Percentiles rank a stretch among this genome's conserved stretches.
These are phyloP conservation scores for Stenodema calcarata DNA, from an alignment of 2,888 invertebrate species.

Conservation along the genomic window DNA sequence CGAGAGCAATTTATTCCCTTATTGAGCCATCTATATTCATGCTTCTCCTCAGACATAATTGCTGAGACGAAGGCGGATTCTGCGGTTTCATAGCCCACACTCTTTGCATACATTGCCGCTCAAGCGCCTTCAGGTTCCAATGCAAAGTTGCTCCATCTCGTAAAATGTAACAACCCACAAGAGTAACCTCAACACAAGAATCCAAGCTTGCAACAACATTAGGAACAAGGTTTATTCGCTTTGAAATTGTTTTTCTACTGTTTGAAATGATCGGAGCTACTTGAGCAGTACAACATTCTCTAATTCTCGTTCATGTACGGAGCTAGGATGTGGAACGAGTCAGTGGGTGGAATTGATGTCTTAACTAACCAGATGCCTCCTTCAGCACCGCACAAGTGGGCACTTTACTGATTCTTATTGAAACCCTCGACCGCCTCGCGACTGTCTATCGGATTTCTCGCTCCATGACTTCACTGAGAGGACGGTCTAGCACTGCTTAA, in stretches of 20 bases:
- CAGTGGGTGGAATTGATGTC: conserved; percentile 24
- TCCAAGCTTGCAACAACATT: background rate
- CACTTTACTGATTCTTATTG: background rate
- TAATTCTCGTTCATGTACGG: background rate
- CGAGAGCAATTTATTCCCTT: background rate
- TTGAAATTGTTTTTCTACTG: background rate
- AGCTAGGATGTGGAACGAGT: background rate
- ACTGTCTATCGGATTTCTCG: background rate
- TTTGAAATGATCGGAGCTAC: background rate
- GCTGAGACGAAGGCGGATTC: background rate
- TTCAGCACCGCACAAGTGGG: background rate
- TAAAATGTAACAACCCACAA: background rate
- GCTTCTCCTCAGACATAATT: background rate
- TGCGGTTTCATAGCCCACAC: background rate
- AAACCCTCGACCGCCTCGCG: background rate
- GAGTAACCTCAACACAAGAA: background rate
- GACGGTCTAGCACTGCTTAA: background rate
- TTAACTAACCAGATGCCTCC: conserved; percentile 1
- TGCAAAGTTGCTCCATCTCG: conserved; percentile 3
- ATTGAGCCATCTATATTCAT: background rate
- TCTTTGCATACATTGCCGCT: background rate
- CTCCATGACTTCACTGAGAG: background rate
- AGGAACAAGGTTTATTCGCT: conserved; percentile 2
- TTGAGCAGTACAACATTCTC: background rate
- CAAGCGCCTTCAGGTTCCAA: background rate